Percentiles rank a stretch among this genome's conserved stretches.
phyloP scores from a whole-genome alignment of 2,797 vertebrate genomes.

The Oreochromis grahami region DNA sequence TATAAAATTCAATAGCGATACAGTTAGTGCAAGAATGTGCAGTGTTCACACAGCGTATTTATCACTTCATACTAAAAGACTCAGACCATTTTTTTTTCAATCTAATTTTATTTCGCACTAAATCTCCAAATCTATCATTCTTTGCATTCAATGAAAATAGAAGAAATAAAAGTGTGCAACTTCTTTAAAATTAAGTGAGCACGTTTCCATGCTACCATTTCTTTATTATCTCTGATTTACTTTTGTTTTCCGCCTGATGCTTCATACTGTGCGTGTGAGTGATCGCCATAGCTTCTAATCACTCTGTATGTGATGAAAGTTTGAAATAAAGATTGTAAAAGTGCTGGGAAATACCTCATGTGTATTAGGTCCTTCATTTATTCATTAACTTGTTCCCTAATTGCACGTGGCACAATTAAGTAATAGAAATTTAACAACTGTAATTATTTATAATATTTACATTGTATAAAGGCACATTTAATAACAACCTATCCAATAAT shows the following conservation, averaged over 20 bases:
- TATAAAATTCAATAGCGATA: not conserved
- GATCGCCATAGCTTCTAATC: not conserved
- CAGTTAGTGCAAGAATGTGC: not conserved
- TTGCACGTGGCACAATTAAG: not conserved
- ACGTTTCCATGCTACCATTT: not conserved
- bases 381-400: not conserved
- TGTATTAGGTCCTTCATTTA: accelerated
- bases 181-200: not conserved
- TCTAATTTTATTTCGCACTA: not conserved
- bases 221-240: not conserved
- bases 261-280: not conserved
- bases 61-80: not conserved
- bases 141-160: not conserved
- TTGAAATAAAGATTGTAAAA: not conserved
- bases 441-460: not conserved
- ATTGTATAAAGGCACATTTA: not conserved
- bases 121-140: not conserved
- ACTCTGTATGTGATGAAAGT: not conserved
- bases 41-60: not conserved
- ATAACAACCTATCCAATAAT: not conserved
- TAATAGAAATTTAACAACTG: not conserved
- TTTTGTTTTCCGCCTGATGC: accelerated
- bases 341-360: not conserved
- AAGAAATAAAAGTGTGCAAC: not conserved
- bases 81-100: not conserved